Evolutionary conservation across 2,113 vertebrate species (phyloP).

Genomic region (Tragelaphus scriptus): DNA sequence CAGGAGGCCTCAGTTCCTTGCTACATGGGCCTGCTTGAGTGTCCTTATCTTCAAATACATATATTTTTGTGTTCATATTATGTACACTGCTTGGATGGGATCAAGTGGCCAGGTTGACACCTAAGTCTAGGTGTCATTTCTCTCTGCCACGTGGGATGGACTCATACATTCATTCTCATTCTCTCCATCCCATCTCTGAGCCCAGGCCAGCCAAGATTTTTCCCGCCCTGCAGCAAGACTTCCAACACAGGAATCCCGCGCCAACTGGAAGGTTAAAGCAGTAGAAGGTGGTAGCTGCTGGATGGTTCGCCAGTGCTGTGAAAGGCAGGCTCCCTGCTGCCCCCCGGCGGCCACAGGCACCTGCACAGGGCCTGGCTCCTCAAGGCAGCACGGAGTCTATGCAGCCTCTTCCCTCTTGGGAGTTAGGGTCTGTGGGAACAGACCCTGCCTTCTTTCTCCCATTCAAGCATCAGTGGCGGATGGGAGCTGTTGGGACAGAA

Average conservation of each 20-base stretch:
- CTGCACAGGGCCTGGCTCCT: too few relatives aligned
- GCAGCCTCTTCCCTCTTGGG: accelerated
- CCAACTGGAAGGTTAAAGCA: too few relatives aligned
- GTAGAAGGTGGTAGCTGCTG: background rate
- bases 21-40: background rate
- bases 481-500: background rate
- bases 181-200: background rate
- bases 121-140: background rate
- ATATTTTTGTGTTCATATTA: background rate
- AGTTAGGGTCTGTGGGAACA: background rate
- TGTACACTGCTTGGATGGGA: background rate
- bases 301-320: accelerated
- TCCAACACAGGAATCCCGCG: accelerated
- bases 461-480: accelerated
- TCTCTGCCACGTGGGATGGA: too few relatives aligned
- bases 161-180: background rate
- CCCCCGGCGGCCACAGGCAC: background rate
- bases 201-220: background rate
- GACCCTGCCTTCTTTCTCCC: background rate
- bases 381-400: accelerated
- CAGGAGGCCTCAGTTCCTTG: background rate
- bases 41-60: background rate
- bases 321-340: background rate
- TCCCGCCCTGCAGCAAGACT: background rate
- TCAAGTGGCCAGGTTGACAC: background rate